Percentiles rank a stretch among this genome's conserved stretches.
phyloP scores from a whole-genome alignment of 2,797 vertebrate genomes.

The Florisuga fusca region DNA sequence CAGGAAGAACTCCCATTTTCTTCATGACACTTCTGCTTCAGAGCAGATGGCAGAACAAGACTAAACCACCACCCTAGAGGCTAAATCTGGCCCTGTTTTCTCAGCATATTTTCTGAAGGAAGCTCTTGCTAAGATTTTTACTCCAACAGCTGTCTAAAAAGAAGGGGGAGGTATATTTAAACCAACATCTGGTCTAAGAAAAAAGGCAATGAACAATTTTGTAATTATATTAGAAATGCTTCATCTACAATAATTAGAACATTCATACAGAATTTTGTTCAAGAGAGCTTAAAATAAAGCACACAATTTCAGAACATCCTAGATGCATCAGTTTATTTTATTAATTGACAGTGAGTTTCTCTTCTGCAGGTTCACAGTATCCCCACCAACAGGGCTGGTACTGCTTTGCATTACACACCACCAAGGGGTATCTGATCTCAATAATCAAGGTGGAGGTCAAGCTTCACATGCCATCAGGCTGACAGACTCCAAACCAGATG shows the following conservation, averaged over 20 bases:
- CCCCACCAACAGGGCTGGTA: neutral
- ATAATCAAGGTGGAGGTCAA: neutral
- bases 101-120: slow-evolving; percentile 30
- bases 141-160: slow-evolving; percentile 28
- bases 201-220: slow-evolving; percentile 51
- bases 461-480: neutral
- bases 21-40: neutral
- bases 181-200: slow-evolving; percentile 53
- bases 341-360: neutral
- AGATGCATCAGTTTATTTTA: neutral
- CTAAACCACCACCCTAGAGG: neutral
- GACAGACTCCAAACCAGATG: fast-evolving
- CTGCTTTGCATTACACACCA: neutral
- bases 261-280: slow-evolving; percentile 50
- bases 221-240: slow-evolving; percentile 59
- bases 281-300: slow-evolving; percentile 48
- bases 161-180: neutral
- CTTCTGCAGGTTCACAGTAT: neutral
- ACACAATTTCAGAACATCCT: slow-evolving; percentile 40
- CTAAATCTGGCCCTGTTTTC: slow-evolving; percentile 18
- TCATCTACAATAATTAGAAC: slow-evolving; percentile 62
- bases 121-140: neutral
- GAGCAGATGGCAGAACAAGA: neutral
- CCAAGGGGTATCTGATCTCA: neutral
- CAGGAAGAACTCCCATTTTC: neutral